phyloP scores from a whole-genome alignment of 2,113 vertebrate species.

The Benitochromis conjunctus region DNA sequence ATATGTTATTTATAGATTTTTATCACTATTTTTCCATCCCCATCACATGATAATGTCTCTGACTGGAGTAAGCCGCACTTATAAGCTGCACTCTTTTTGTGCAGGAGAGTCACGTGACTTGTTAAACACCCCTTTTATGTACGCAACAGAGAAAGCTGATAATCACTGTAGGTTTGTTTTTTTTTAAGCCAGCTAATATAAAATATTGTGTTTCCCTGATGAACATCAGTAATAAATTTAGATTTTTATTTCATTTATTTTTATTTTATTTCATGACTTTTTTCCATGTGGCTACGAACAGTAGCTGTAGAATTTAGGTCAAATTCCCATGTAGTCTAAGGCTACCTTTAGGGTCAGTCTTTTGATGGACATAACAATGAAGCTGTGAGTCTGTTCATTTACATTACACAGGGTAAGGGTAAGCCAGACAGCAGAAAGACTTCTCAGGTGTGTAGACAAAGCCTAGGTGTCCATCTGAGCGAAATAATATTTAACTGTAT shows the following conservation, averaged over 20 bases:
- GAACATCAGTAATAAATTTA: not conserved
- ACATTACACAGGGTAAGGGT: not conserved
- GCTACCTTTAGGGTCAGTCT: not conserved
- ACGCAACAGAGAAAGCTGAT: not conserved
- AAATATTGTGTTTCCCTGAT: not conserved
- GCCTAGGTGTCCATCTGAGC: not conserved
- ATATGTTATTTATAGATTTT: not conserved
- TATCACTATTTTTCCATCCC: not conserved
- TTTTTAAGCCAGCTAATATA: fast-evolving
- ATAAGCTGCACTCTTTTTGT: not conserved
- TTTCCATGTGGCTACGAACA: not conserved
- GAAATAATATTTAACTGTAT: not conserved
- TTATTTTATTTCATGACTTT: not conserved
- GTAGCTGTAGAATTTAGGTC: not conserved
- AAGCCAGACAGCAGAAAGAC: not conserved
- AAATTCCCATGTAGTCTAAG: not conserved
- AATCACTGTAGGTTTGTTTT: no score
- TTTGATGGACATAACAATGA: not conserved
- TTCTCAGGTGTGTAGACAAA: not conserved
- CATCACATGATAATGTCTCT: not conserved
- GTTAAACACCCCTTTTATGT: not conserved
- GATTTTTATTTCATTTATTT: not conserved
- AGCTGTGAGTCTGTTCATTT: not conserved
- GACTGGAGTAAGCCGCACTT: not conserved
- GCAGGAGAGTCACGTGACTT: not conserved